Base-by-base conservation (phyloP, 2,888 invertebrate genomes). In the Nasonia oneida region DNA sequence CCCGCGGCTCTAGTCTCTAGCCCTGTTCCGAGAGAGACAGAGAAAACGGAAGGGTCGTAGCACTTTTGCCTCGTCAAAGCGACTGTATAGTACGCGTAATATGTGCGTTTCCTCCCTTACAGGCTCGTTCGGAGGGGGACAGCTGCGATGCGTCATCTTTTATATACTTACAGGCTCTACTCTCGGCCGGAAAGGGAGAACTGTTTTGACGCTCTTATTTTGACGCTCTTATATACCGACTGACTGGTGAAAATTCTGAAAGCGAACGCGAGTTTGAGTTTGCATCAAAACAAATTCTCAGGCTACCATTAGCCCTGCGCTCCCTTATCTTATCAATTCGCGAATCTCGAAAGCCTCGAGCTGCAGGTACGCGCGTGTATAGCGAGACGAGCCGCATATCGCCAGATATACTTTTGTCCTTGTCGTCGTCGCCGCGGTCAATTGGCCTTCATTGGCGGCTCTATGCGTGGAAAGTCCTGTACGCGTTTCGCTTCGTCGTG, bases 1-100 rank as follows among this genome's bases (percentile, higher is more conserved):
- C 90, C 91, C 88, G 89, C 42, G 18, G 61, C 37, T 39, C 12
- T 39, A 15, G 3, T 42, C 39, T 70, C 67, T 37, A 18, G 5
- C 42, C 29, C 42, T 37, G 14, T 70, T 50, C 53, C 14, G 47
- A 15, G 0, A n/a, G 74, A n/a, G 74, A 42, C 50, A 12, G 29
- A 18, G 67, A 33, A 4, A 67, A 67, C 12, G 29, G 33, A 61
- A 61, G 77, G 77, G 77, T 77, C 77, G 77, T 77, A 77, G 77
- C 77, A 77, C 77, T 77, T 77, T 37, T 42, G 77, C 61, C n/a
- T 61, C 77, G 57, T n/a, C 50, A 8, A 29, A 29, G 47, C 39
- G n/a, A 67, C 67, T 67, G 14, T 33, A 6, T 39, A 39, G 37
- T n/a, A 39, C 23, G 73, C 73, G 73, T 57, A 80, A 71, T 71